Evolutionary conservation across 2,888 invertebrate species (phyloP), one percentile per base, ranked within the genome.

Genomic region (Tetramorium bicarinatum): DNA sequence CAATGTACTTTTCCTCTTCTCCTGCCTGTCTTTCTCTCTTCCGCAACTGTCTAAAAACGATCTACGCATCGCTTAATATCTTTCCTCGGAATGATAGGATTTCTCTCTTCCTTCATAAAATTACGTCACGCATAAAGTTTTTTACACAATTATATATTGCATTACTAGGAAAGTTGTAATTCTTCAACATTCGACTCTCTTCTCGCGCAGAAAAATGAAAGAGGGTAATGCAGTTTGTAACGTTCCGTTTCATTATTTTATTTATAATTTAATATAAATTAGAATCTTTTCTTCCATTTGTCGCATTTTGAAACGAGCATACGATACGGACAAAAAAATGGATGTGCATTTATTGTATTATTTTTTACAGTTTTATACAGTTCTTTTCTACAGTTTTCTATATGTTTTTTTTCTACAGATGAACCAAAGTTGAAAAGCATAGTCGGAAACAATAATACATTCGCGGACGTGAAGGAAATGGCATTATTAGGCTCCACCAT

Each of bases 401-500:
- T 2, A 29, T 29, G 29, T 29, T 29, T 34, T 34, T 79, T 34
- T 11, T 59, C 91, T 92, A 13, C 92, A 96, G 96, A 95, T 90
- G 95, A 95, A 0, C 96, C 96, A 1, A 75, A 38, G 3, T n/a
- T 83, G 1, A 87, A 86, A 11, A 41, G 2, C 25, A 82, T 69
- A 1, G 87, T 85, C 93, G 29, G 15, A 91, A 95, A 86, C 94
- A 94, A 67, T 94, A 94, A 67, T 90, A 95, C 87, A 83, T 92
- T 54, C 77, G 93, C 83, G 86, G 90, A 91, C 52, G 83, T 90
- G 61, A 93, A 94, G 81, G 91, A 93, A 76, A 92, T 92, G n/a
- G 95, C 95, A 4, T 92, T 94, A 13, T 93, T 96, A 4, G 95
- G 95, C 87, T 94, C 95, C 0, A 89, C 85, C 61, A 93, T 95